Conservation (phyloP, 2,888 invertebrate species). For the Blastobasis lacticolella region DNA sequence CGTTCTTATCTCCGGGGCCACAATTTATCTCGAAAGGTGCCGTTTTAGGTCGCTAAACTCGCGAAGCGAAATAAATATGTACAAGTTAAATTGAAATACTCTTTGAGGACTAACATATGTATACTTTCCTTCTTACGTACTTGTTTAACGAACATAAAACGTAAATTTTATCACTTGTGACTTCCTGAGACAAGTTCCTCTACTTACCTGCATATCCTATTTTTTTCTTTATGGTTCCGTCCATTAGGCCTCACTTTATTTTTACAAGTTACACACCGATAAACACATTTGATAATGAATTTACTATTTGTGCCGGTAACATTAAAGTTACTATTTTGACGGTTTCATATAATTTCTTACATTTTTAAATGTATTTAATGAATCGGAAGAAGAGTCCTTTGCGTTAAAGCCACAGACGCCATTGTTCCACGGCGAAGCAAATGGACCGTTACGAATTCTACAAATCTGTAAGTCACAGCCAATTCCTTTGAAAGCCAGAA, state of each 20-base stretch:
- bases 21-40: conserved; percentile 17
- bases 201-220: conserved; percentile 39
- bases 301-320: neutral
- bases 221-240: conserved; percentile 13
- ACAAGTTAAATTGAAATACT: conserved; percentile 6
- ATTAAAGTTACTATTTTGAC: neutral
- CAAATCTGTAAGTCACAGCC: conserved; percentile 34
- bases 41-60: conserved; percentile 13
- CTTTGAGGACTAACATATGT: conserved; percentile 1
- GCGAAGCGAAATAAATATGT: conserved; percentile 6
- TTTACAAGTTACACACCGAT: conserved; percentile 20
- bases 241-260: conserved; percentile 15
- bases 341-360: neutral
- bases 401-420: conserved; percentile 22
- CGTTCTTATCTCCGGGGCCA: conserved; percentile 17
- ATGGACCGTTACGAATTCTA: conserved; percentile 34
- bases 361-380: conserved; percentile 7
- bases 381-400: conserved; percentile 16
- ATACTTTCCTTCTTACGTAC: conserved; percentile 4
- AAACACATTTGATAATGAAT: conserved; percentile 22
- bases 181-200: conserved; percentile 39
- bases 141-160: conserved; percentile 3
- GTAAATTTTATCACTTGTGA: conserved; percentile 28
- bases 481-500: conserved; percentile 30
- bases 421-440: conserved; percentile 33